Evolutionary conservation across 2,113 vertebrate species (phyloP), one percentile per base, ranked within the genome.

Genomic region (Phrynocephalus versicolor): DNA sequence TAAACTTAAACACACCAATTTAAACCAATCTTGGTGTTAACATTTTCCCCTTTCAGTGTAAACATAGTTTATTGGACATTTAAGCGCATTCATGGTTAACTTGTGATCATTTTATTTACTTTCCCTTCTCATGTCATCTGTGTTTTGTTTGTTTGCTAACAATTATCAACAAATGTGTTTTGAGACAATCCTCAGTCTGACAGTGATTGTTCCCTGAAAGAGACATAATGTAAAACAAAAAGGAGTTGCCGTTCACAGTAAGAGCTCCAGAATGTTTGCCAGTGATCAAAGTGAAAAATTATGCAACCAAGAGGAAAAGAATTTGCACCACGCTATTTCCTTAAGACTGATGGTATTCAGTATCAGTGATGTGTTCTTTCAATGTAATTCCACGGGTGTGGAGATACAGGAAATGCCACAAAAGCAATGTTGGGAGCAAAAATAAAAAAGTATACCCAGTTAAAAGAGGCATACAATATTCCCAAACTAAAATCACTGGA

Each of bases 391-490:
- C 13, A 62, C 64, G 77, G 37, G 55, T 79, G 58, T 64, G 3
- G 41, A 88, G 79, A 45, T 70, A 75, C 71, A 85, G 62, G 57
- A 85, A 81, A 83, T 60, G 12, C 51, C 78, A 57, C 39, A 90
- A 45, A 5, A 51, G 19, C 39, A 70, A 69, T 58, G 39, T 0
- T 86, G n/a, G 45, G 69, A 85, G 55, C 6, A 83, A 79, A 82
- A n/a, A n/a, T n/a, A n/a, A n/a, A 23, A 62, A 41, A 58, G 41
- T 67, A 71, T 18, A 73, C 19, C 8, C n/a, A 62, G 12, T 45
- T 13, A 41, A 79, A 90, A 86, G 30, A 25, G 72, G 27, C 35
- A 83, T 74, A 7, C 25, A 64, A 64, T 51, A 33, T 75, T 75
- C 27, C 39, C 23, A 65, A 83, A 19, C 33, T 60, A 58, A 58